A percentile compares a stretch with the other conserved stretches of the same genome.
These are phyloP conservation scores for Charaxes varanes DNA, from an alignment of 1,140 invertebrate genomes.

Conservation along the genomic window DNA sequence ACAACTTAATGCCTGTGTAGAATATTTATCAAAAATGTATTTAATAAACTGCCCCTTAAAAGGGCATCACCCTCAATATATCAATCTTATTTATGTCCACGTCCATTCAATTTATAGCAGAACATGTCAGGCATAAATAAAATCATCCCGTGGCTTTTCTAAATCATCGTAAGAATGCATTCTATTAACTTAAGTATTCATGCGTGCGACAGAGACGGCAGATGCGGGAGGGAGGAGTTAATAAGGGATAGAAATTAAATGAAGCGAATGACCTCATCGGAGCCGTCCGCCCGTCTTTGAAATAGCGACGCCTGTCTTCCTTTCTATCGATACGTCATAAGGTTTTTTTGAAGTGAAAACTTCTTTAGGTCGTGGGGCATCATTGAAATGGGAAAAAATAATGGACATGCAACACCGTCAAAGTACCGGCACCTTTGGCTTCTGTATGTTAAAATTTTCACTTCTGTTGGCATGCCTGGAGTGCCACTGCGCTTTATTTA, in stretches of 20 bases:
- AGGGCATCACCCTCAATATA: not conserved
- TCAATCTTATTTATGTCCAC: conserved; percentile 28
- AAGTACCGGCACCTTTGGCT: too few relatives aligned
- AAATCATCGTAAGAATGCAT: conserved; percentile 34
- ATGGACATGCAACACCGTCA: too few relatives aligned
- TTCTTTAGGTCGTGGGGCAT: too few relatives aligned
- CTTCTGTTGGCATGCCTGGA: too few relatives aligned
- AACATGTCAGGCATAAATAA: conserved; percentile 18
- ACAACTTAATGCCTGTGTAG: too few relatives aligned
- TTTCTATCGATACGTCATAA: too few relatives aligned
- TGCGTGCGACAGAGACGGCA: conserved; percentile 29
- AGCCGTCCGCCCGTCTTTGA: conserved; percentile 34
- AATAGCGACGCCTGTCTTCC: too few relatives aligned
- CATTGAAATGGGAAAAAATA: too few relatives aligned
- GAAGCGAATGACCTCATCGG: conserved; percentile 54
- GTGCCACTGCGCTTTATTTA: too few relatives aligned
- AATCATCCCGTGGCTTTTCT: conserved; percentile 35
- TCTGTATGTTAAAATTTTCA: too few relatives aligned
- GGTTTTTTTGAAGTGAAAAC: too few relatives aligned
- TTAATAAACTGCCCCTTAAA: conserved; percentile 1
- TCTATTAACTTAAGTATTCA: conserved; percentile 40
- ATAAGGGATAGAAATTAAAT: conserved; percentile 45
- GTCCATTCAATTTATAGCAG: conserved; percentile 42
- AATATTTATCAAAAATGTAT: too few relatives aligned
- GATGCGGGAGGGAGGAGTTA: conserved; percentile 19